Conservation (phyloP, 2,888 invertebrate genomes). For the Papilio protenor region DNA sequence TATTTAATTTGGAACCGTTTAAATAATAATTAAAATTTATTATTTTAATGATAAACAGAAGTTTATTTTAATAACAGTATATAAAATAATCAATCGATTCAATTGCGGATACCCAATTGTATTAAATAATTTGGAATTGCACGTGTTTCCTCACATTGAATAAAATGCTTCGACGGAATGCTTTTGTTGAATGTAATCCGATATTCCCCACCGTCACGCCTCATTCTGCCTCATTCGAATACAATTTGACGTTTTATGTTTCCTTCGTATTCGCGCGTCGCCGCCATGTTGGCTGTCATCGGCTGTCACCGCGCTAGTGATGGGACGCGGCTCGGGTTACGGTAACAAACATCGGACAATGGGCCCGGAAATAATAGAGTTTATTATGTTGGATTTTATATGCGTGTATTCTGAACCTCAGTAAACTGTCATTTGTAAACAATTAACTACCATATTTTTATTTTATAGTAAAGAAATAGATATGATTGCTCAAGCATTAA, state of each 20-base stretch:
- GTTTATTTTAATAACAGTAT: neutral
- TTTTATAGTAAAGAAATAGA: no score
- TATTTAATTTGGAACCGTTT: constrained; percentile 26
- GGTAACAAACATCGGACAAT: constrained; percentile 43
- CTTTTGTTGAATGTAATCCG: constrained; percentile 36
- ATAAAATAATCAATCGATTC: neutral
- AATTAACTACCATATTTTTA: neutral
- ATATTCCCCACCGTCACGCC: constrained; percentile 41
- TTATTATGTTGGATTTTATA: constrained; percentile 22
- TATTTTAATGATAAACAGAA: neutral
- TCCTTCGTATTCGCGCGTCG: constrained; percentile 46
- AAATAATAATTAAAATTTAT: constrained; percentile 2
- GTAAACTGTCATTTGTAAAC: neutral
- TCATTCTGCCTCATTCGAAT: constrained; percentile 44
- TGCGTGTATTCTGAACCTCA: neutral
- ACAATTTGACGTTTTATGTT: constrained; percentile 48
- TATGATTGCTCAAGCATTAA: no score
- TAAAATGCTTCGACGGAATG: constrained; percentile 10
- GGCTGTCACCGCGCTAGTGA: constrained; percentile 49
- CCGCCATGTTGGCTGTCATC: constrained; percentile 42
- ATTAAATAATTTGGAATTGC: neutral
- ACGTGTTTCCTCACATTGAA: neutral
- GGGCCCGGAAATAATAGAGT: constrained; percentile 6
- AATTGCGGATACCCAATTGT: neutral
- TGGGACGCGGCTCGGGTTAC: constrained; percentile 51